A percentile compares a stretch with the other conserved stretches of the same genome.
These are phyloP conservation scores for Leptopilina syphax DNA, from an alignment of 2,888 invertebrate species.

Conservation along the genomic window DNA sequence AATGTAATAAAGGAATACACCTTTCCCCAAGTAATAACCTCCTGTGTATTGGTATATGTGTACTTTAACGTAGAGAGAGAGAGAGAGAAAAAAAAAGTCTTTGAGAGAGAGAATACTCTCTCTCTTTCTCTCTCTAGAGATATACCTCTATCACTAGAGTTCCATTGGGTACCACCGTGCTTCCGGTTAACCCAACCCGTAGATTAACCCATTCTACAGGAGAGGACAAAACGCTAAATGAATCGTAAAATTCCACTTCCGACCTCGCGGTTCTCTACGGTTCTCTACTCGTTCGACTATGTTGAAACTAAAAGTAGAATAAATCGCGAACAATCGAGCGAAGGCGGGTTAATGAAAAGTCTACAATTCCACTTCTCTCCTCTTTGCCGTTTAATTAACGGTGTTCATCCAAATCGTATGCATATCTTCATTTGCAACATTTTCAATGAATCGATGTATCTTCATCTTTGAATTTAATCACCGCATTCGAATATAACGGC, in stretches of 20 bases:
- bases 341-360: constrained; percentile 66
- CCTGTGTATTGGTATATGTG: constrained; percentile 15
- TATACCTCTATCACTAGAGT: constrained; percentile 34
- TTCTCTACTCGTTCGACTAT: constrained; percentile 19
- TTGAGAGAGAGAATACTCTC: constrained; percentile 23
- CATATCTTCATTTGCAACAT: constrained; percentile 52
- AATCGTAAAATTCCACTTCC: constrained; percentile 66
- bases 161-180: constrained; percentile 53
- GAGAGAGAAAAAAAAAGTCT: constrained; percentile 35
- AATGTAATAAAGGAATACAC: constrained; percentile 33
- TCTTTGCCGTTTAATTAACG: constrained; percentile 63
- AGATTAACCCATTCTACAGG: constrained; percentile 65
- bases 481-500: no score
- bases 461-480: constrained; percentile 42
- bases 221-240: constrained; percentile 67
- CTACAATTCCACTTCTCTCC: constrained; percentile 56
- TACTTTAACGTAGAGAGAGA: constrained; percentile 35
- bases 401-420: constrained; percentile 47
- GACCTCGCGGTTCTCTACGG: constrained; percentile 33
- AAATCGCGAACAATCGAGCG: constrained; percentile 61
- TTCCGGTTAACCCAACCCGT: constrained; percentile 63
- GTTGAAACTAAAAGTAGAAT: constrained; percentile 57
- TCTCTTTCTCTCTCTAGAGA: constrained; percentile 23
- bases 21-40: constrained; percentile 23
- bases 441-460: constrained; percentile 47